These are phyloP conservation scores for Mormyrus iriodes DNA, from an alignment of 2,113 vertebrate genomes.

Conservation along the genomic window DNA sequence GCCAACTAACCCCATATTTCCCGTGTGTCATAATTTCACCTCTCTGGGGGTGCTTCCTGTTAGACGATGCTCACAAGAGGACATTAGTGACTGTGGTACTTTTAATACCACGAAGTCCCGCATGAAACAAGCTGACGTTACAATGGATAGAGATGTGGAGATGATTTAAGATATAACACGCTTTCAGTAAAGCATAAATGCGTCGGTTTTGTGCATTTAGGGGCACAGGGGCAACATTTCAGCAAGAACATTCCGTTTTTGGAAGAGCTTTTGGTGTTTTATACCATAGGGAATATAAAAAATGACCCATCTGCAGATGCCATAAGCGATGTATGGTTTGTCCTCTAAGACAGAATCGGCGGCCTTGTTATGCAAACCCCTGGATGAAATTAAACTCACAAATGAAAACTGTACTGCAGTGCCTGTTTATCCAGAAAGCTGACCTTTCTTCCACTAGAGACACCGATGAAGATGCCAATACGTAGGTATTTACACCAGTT, in stretches of 20 bases:
- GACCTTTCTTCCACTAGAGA: neutral
- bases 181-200: neutral
- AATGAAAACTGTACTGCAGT: neutral
- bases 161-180: neutral
- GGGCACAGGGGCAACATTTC: neutral
- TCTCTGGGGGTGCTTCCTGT: neutral
- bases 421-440: neutral
- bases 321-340: neutral
- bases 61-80: neutral
- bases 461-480: neutral
- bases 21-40: neutral
- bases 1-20: neutral
- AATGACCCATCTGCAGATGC: neutral
- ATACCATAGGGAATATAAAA: neutral
- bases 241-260: neutral
- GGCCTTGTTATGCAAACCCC: neutral
- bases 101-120: neutral
- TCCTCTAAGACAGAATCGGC: neutral
- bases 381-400: constrained; percentile 1
- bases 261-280: neutral
- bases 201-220: neutral
- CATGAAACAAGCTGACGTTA: neutral
- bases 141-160: neutral
- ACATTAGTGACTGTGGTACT: neutral
- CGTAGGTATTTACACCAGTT: neutral